Conservation (phyloP, 2,797 vertebrate species). For the Cephalopachus bancanus region DNA sequence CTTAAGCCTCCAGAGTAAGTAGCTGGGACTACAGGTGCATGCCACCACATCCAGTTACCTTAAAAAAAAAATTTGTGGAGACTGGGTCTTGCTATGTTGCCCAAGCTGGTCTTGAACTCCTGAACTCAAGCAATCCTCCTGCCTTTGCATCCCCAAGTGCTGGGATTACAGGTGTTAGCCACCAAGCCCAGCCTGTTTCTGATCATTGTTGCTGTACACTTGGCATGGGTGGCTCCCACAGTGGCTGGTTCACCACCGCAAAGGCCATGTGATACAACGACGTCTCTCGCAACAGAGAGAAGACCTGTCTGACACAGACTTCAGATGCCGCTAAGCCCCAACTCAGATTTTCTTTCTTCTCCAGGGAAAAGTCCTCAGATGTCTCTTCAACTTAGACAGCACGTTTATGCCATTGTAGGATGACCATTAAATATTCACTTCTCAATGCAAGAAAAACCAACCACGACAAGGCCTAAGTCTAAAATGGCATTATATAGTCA, state of each 20-base stretch:
- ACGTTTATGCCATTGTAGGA: constrained; percentile 51
- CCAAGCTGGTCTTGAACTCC: too few species aligned
- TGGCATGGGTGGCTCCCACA: not conserved
- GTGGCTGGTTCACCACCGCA: not conserved
- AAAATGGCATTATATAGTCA: constrained; percentile 63
- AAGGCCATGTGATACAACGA: not conserved
- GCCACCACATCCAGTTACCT: too few species aligned
- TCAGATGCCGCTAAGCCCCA: constrained; percentile 12
- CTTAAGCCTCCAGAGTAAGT: too few species aligned
- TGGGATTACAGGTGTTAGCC: too few species aligned
- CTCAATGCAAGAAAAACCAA: constrained; percentile 66
- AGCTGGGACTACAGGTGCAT: too few species aligned
- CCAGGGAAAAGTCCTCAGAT: constrained; percentile 58
- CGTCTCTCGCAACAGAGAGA: not conserved
- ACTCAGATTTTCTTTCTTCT: constrained; percentile 70
- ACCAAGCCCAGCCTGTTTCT: not conserved
- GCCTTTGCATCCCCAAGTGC: too few species aligned
- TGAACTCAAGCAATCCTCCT: too few species aligned
- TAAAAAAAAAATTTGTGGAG: too few species aligned
- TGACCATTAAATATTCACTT: constrained; percentile 38
- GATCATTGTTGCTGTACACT: not conserved
- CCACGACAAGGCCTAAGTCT: constrained; percentile 67
- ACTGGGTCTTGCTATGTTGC: too few species aligned
- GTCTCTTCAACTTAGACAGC: not conserved
- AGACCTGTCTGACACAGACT: not conserved